These are phyloP conservation scores for Sus cebifrons DNA, from an alignment of 2,797 vertebrate genomes.

Conservation along the genomic window DNA sequence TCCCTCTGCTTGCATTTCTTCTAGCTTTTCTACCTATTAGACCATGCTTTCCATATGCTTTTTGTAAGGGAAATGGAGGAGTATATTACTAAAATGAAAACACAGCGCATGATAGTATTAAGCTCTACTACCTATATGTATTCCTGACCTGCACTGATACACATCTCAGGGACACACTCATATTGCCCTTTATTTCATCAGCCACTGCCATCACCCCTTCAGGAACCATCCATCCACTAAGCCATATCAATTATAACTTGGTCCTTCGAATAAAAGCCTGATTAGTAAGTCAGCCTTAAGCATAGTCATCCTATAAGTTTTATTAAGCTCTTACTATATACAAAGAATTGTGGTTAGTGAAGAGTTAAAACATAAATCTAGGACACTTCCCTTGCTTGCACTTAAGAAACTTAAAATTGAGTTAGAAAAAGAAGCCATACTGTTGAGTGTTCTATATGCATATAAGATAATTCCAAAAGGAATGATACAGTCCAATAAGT, in stretches of 20 bases:
- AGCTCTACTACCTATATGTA: background rate
- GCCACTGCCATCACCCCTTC: background rate
- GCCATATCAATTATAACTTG: conserved; percentile 1
- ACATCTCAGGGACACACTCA: background rate
- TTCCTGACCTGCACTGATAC: background rate
- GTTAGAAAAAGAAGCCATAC: conserved; percentile 50
- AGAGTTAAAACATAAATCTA: conserved; percentile 45
- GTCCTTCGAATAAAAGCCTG: conserved; percentile 40
- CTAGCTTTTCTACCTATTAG: conserved; percentile 57
- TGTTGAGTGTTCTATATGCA: conserved; percentile 22
- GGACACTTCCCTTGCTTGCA: conserved; percentile 10
- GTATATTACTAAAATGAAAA: conserved; percentile 53
- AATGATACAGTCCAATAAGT: conserved; percentile 46
- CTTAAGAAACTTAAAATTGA: conserved; percentile 65
- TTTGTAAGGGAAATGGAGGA: conserved; percentile 51
- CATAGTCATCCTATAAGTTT: conserved; percentile 9
- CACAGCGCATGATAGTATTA: background rate
- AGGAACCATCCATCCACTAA: background rate
- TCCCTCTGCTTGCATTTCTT: conserved; percentile 32
- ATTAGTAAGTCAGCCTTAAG: background rate
- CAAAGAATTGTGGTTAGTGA: conserved; percentile 42
- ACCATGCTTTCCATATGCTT: conserved; percentile 31
- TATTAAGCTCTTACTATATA: conserved; percentile 28
- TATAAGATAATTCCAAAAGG: conserved; percentile 64
- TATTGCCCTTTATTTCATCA: conserved; percentile 1